Conservation (phyloP, 2,797 vertebrate genomes). For the Neostethus bicornis region DNA sequence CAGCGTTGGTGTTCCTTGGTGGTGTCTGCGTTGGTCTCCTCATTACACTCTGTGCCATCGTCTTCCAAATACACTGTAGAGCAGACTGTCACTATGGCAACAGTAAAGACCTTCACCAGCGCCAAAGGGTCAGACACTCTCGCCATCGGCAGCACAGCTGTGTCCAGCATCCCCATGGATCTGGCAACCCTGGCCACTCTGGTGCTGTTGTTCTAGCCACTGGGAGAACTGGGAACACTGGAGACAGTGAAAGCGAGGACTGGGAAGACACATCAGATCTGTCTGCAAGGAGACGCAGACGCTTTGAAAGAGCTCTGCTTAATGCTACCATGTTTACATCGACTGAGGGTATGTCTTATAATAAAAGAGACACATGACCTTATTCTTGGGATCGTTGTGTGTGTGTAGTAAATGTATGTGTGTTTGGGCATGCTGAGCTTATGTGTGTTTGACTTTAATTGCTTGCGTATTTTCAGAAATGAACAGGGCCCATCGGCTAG, state of each 20-base stretch:
- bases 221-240: slow-evolving; percentile 66
- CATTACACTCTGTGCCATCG: slow-evolving; percentile 88
- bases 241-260: slow-evolving; percentile 82
- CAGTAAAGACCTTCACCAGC: slow-evolving; percentile 55
- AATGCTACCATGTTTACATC: slow-evolving; percentile 88
- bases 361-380: neutral
- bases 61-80: slow-evolving; percentile 88
- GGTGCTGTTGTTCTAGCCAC: slow-evolving; percentile 60
- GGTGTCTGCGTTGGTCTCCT: slow-evolving; percentile 89
- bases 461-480: slow-evolving; percentile 71
- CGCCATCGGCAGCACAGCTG: slow-evolving; percentile 47
- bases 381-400: neutral
- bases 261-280: slow-evolving; percentile 84
- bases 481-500: slow-evolving; percentile 85
- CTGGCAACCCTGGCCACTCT: slow-evolving; percentile 64
- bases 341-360: slow-evolving; percentile 72
- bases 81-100: slow-evolving; percentile 84
- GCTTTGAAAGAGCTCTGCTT: slow-evolving; percentile 88
- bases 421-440: neutral
- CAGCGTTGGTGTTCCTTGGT: slow-evolving; percentile 89
- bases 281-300: slow-evolving; percentile 84
- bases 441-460: slow-evolving; percentile 9
- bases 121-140: slow-evolving; percentile 51
- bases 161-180: slow-evolving; percentile 42
- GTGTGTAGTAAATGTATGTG: slow-evolving; percentile 8